Percentiles rank a stretch among this genome's conserved stretches.
Evolutionary conservation across 2,113 vertebrate species (phyloP).

Genomic region (Stigmatopora nigra): DNA sequence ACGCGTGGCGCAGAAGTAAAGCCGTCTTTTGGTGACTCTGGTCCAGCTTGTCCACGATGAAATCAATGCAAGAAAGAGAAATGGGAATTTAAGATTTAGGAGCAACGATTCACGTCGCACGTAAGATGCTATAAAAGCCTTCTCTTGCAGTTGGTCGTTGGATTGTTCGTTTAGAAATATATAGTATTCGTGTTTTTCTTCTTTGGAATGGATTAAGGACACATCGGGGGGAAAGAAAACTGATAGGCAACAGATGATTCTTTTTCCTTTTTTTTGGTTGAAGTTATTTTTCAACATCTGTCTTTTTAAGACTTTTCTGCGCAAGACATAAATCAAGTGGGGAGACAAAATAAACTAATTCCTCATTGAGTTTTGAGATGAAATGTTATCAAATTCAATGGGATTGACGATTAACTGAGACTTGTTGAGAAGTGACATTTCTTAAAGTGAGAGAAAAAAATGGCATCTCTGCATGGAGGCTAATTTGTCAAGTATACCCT

Average conservation of each 20-base stretch:
- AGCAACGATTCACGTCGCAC: conserved; percentile 10
- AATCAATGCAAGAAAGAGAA: conserved; percentile 22
- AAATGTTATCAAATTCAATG: conserved; percentile 83
- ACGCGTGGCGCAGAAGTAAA: conserved; percentile 41
- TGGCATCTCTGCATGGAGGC: conserved; percentile 17
- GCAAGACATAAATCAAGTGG: background rate
- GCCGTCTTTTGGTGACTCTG: conserved; percentile 39
- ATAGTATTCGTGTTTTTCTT: conserved; percentile 6
- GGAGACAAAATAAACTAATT: conserved; percentile 62
- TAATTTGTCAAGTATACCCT: conserved; percentile 5
- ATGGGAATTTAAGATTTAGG: conserved; percentile 21
- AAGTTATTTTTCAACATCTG: background rate
- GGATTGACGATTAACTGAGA: conserved; percentile 32
- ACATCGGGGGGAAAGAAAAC: conserved; percentile 14
- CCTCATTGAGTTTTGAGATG: conserved; percentile 92
- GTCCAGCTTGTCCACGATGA: conserved; percentile 31
- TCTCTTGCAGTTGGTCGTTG: conserved; percentile 33
- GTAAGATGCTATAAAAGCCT: conserved; percentile 14
- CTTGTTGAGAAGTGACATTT: conserved; percentile 56
- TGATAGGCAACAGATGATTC: background rate
- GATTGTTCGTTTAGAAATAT: conserved; percentile 19
- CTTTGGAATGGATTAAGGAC: conserved; percentile 23
- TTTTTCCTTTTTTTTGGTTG: background rate
- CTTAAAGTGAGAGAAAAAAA: conserved; percentile 20
- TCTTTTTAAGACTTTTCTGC: background rate